Conservation (phyloP, 1,140 invertebrate genomes). For the Pseudomyrmex dendroicus region DNA sequence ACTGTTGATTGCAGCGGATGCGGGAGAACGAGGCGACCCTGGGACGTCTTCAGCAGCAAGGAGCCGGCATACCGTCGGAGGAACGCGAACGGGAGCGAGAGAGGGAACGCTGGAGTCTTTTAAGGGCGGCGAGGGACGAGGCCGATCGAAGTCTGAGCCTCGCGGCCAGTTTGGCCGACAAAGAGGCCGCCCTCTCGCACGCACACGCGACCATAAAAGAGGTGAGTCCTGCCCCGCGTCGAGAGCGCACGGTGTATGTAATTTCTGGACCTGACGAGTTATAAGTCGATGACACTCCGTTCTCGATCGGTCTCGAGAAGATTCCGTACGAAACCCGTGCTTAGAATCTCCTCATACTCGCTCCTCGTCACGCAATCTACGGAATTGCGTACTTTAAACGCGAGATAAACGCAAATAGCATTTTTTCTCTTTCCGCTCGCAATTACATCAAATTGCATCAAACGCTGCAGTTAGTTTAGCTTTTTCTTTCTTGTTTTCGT, state of each 20-base stretch:
- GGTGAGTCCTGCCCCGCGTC: constrained; percentile 81
- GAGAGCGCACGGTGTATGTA: too few species aligned
- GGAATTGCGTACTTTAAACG: too few species aligned
- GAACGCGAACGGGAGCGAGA: constrained; percentile 93
- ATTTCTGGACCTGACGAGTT: constrained; percentile 16
- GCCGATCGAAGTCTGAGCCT: constrained; percentile 94
- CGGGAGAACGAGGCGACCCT: constrained; percentile 90
- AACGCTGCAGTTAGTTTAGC: too few species aligned
- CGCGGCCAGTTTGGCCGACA: constrained; percentile 93
- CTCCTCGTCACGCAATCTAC: too few species aligned
- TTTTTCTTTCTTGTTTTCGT: too few species aligned
- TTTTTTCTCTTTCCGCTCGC: too few species aligned
- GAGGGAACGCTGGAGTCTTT: constrained; percentile 93
- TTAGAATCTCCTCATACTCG: too few species aligned
- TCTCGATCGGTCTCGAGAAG: background rate
- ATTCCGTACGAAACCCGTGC: too few species aligned
- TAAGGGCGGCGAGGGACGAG: constrained; percentile 95
- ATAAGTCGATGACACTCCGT: background rate
- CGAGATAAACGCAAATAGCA: too few species aligned
- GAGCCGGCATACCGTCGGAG: constrained; percentile 78
- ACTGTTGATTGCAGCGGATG: constrained; percentile 88
- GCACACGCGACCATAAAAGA: constrained; percentile 93
- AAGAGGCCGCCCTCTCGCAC: constrained; percentile 93
- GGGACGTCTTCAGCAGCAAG: constrained; percentile 86
- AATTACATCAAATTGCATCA: too few species aligned